Base-by-base conservation (phyloP, 2,888 invertebrate genomes). In the Shargacucullia verbasci region DNA sequence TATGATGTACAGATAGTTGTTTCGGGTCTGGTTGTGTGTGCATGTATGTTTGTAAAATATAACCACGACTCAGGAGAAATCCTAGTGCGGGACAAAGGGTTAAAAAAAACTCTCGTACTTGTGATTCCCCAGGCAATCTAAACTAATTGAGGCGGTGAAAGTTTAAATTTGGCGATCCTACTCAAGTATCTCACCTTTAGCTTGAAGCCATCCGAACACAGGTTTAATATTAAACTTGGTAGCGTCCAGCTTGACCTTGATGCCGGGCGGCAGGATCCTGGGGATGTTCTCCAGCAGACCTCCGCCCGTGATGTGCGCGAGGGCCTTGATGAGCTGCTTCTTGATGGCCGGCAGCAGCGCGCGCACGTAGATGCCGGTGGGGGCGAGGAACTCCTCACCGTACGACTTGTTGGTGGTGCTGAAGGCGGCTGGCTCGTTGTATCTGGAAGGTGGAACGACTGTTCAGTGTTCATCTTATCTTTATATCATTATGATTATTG, bases 301-400 rank as follows among this genome's bases (percentile, higher is more conserved):
- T 0, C 99, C 98, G 0, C 99, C 98, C 0, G 98, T 99, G 55
- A 99, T 98, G 81, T 99, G 99, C 0, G 98, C 98, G 70, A 98
- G 95, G 0, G 97, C 98, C 83, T 98, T 98, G 0, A 99, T 94
- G 41, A 96, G 91, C 8, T 96, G 96, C 1, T 95, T 94, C 79
- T 95, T 95, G 41, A 99, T 87, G 3, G 97, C 95, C 0, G 97
- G 96, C 41, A 98, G 87, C 0, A 99, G 87, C 8, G 95, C 94
- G 69, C 95, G 95, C 0, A 98, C 97, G 91, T 99, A 99, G 56
- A 99, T 96, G 59, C 96, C 97, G 0, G 99, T 99, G 0, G 99
- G 99, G 0, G 95, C 95, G 4, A 99, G 94, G 53, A 99, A 94
- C 82, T 97, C 97, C 67, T 98, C 96, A 8, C 98, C 98, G 90